A percentile compares a stretch with the other conserved stretches of the same genome.
Evolutionary conservation across 2,888 invertebrate species (phyloP).

Genomic region (Drosophila cracens): DNA sequence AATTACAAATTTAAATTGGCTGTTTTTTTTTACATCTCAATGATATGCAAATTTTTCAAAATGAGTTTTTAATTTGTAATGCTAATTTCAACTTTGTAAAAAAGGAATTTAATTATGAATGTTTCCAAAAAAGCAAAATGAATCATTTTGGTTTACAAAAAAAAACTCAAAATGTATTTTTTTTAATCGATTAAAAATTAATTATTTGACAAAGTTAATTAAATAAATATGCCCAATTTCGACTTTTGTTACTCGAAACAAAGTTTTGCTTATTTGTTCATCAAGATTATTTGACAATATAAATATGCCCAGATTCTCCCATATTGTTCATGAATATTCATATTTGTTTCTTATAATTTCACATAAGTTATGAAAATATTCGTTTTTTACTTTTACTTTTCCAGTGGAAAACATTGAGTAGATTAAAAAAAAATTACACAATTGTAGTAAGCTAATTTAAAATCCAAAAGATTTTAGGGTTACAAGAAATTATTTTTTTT

Average conservation of each 20-base stretch:
- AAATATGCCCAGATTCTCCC: neutral
- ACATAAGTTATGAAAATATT: neutral
- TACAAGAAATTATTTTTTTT: neutral
- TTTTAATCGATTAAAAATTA: neutral
- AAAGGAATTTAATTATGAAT: neutral
- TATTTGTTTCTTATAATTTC: neutral
- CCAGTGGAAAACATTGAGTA: neutral
- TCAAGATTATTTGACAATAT: neutral
- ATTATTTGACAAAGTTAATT: neutral
- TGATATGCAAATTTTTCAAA: neutral
- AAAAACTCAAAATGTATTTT: neutral
- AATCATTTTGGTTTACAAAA: neutral
- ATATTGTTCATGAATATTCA: neutral
- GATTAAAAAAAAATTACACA: neutral
- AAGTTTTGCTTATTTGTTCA: neutral
- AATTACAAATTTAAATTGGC: slow-evolving; percentile 2
- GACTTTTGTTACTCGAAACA: neutral
- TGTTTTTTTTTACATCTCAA: neutral
- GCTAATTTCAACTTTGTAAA: neutral
- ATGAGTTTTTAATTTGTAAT: neutral
- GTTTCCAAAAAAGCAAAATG: neutral
- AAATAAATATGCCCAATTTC: neutral
- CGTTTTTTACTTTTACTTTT: neutral
- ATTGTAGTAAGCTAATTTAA: neutral
- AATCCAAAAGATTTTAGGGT: neutral